A percentile compares a stretch with the other conserved stretches of the same genome.
These are phyloP conservation scores for Galaxea fascicularis DNA, from an alignment of 92 coral and sea anemone species.

Conservation along the genomic window DNA sequence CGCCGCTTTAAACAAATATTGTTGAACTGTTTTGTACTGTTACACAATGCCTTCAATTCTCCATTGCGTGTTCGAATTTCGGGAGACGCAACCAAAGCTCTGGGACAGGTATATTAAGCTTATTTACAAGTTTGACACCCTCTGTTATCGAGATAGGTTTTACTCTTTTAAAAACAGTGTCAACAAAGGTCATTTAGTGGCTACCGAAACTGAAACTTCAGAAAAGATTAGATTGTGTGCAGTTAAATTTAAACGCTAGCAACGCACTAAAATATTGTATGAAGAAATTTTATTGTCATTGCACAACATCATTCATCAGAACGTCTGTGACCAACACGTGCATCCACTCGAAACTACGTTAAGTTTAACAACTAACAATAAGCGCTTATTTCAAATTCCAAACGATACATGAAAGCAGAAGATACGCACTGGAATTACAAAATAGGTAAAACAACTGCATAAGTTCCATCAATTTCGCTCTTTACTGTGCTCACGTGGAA, in stretches of 20 bases:
- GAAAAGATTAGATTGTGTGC: neutral
- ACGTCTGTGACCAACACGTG: no score
- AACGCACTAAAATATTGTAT: neutral
- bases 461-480: neutral
- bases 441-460: neutral
- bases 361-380: no score
- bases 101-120: neutral
- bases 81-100: neutral
- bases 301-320: no score
- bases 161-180: neutral
- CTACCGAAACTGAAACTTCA: neutral
- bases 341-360: no score
- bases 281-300: no score
- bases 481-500: neutral
- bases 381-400: neutral
- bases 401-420: neutral
- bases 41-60: neutral
- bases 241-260: neutral
- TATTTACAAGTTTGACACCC: slow-evolving; percentile 4
- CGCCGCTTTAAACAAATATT: neutral
- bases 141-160: no score
- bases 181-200: neutral
- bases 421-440: neutral
- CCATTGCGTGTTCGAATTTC: slow-evolving; percentile 10
- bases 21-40: neutral